Base-by-base conservation (phyloP, 2,797 vertebrate genomes). In the Zenarchopterus dispar region DNA sequence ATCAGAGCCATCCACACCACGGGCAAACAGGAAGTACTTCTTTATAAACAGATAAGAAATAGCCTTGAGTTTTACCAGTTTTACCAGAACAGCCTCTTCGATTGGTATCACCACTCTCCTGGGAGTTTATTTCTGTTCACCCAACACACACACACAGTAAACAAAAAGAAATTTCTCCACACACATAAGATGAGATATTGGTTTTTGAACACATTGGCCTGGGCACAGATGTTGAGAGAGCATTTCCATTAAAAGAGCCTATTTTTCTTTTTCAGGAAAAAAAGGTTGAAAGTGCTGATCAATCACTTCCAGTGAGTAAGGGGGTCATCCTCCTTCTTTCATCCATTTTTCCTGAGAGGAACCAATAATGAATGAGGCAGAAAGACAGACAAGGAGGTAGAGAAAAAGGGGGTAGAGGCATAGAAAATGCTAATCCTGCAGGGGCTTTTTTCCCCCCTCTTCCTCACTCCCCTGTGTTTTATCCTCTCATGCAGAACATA, bases 351-450 rank as follows among this genome's bases (percentile, higher is more conserved):
- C 77, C 79, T 80, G 56, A 57, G 70, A 86, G 79, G 72, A 86
- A 71, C 73, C 62, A 51, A 80, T 78, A 82, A 78, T 84, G 84
- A 87, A 78, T 53, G 80, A 77, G 57, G 72, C 75, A 78, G 77
- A 78, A 71, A 82, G 67, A 79, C 52, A 85, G 69, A 83, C 64
- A 82, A 83, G 67, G 60, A 77, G 56, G 67, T 56, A 51, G 53
- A 76, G 77, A 61, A 66, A 80, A 79, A 77, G 71, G 57, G 64
- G 67, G 75, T 77, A 82, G 77, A 82, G 73, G 80, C 77, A 84
- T 79, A 77, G 75, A 85, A 90, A 90, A 91, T 89, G 88, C 84
- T 91, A 92, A 93, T 89, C 82, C 82, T 75, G 82, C 82, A 81
- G 68, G 65, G 75, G 17, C 68, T 61, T 48, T n/a, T 46, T 73